phyloP scores from a whole-genome alignment of 2,797 vertebrate genomes.

The Acanthiza pusilla region DNA sequence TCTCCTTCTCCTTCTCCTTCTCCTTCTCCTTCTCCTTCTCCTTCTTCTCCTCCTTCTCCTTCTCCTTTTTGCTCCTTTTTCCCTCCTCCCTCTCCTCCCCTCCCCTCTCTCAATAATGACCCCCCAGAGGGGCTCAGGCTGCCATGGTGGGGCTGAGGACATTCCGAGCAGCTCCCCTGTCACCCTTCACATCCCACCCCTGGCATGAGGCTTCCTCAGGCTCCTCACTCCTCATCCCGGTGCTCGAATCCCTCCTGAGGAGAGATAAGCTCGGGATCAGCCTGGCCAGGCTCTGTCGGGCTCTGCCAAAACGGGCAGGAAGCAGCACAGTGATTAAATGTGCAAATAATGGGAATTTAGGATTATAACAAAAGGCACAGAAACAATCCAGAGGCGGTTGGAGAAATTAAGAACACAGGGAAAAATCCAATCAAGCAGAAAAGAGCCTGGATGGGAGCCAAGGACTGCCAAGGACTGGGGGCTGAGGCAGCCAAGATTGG shows the following conservation, averaged over 20 bases:
- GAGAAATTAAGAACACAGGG: constrained; percentile 12
- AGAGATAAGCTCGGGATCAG: neutral
- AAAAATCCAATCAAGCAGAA: constrained; percentile 39
- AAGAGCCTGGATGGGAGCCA: neutral
- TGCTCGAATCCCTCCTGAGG: neutral
- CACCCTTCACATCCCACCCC: neutral
- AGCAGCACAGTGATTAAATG: constrained; percentile 48
- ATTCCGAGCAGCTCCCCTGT: neutral
- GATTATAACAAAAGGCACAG: constrained; percentile 50
- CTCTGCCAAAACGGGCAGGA: constrained; percentile 9
- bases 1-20: neutral
- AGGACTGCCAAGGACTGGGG: neutral
- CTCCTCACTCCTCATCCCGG: neutral
- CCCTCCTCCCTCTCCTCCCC: too few relatives aligned
- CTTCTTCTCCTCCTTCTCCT: neutral
- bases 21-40: neutral
- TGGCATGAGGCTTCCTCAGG: neutral
- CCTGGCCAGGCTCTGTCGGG: neutral
- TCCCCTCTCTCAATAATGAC: too few relatives aligned
- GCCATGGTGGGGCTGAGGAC: neutral
- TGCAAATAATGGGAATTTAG: constrained; percentile 52
- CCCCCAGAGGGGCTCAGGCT: neutral
- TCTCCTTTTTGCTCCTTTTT: too few relatives aligned
- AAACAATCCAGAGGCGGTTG: neutral
- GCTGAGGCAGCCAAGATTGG: accelerated